A percentile compares a stretch with the other conserved stretches of the same genome.
phyloP scores from a whole-genome alignment of 1,140 invertebrate species.

The Drosophila mayri region DNA sequence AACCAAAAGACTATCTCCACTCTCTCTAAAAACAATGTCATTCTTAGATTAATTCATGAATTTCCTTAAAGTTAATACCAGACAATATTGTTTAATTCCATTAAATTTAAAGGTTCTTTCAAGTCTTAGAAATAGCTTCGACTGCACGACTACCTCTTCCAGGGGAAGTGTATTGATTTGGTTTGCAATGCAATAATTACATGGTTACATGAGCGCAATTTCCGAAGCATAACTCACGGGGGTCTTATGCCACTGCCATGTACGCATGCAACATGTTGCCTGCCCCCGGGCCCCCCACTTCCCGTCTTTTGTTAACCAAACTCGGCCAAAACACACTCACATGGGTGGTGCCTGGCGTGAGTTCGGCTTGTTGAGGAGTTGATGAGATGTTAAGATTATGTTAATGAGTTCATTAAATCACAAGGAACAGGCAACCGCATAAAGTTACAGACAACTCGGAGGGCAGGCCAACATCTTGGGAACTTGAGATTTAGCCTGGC shows the following conservation, averaged over 20 bases:
- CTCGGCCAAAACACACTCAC: slow-evolving; percentile 21
- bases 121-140: not conserved
- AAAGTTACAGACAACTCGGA: slow-evolving; percentile 32
- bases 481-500: not conserved
- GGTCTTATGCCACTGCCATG: slow-evolving; percentile 22
- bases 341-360: slow-evolving; percentile 34
- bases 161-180: slow-evolving; percentile 66
- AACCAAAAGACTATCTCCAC: not conserved
- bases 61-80: not conserved
- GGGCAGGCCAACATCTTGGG: slow-evolving; percentile 12
- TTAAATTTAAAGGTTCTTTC: not conserved
- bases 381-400: slow-evolving; percentile 82
- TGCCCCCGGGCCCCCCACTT: no score
- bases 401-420: slow-evolving; percentile 83
- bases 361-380: slow-evolving; percentile 66
- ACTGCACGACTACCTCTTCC: slow-evolving; percentile 7
- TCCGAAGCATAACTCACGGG: slow-evolving; percentile 68
- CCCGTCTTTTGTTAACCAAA: slow-evolving; percentile 36
- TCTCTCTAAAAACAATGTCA: not conserved
- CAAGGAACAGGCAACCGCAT: slow-evolving; percentile 55
- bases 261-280: slow-evolving; percentile 73
- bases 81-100: not conserved
- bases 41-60: not conserved
- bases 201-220: slow-evolving; percentile 72
- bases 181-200: slow-evolving; percentile 73